A percentile compares a stretch with the other conserved stretches of the same genome.
Conservation (phyloP, 2,888 invertebrate genomes). For the Drosophila demipolita region DNA sequence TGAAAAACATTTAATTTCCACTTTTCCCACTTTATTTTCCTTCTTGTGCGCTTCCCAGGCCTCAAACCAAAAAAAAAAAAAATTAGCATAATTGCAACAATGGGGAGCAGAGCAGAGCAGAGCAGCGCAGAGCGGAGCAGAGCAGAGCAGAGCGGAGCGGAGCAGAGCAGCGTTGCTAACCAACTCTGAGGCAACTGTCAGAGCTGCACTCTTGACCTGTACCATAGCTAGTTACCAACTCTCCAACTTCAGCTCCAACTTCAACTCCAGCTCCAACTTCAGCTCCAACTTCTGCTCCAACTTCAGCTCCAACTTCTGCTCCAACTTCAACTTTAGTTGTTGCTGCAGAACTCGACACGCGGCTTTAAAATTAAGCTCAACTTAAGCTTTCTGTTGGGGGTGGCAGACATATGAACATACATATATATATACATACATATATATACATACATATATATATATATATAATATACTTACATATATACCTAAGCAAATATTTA, state of each 20-base stretch:
- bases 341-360: neutral
- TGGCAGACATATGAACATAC: neutral
- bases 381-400: neutral
- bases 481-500: neutral
- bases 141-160: too few relatives aligned
- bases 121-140: neutral
- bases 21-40: slow-evolving; percentile 47
- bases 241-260: slow-evolving; percentile 3
- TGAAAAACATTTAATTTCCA: slow-evolving; percentile 76
- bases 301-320: slow-evolving; percentile 8
- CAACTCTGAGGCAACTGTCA: slow-evolving; percentile 8
- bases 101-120: slow-evolving; percentile 22
- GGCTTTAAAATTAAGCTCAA: neutral
- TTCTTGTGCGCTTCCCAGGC: slow-evolving; percentile 44
- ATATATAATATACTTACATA: neutral
- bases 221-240: slow-evolving; percentile 13
- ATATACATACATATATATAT: neutral
- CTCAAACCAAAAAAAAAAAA: slow-evolving; percentile 16
- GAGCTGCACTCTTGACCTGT: slow-evolving; percentile 49
- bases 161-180: slow-evolving; percentile 30
- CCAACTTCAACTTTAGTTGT: neutral
- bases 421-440: neutral
- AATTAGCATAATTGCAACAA: slow-evolving; percentile 64
- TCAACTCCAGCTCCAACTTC: slow-evolving; percentile 9
- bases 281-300: neutral